These are phyloP conservation scores for Dendronephthya gigantea DNA, from an alignment of 64 coral and sea anemone species.

Conservation along the genomic window DNA sequence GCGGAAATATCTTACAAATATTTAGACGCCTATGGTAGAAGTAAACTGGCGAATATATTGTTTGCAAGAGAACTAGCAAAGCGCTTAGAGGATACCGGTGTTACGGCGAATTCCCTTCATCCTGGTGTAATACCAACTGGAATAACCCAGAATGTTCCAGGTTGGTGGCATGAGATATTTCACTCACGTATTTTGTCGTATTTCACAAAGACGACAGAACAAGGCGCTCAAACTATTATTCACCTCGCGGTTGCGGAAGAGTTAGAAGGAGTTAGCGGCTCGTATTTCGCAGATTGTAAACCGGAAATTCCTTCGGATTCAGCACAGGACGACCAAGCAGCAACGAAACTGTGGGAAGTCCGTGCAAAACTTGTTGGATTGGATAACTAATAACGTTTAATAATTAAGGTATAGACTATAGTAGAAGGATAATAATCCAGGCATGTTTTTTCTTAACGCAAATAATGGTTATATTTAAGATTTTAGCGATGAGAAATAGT, in stretches of 20 bases:
- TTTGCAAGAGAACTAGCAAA: constrained; percentile 69
- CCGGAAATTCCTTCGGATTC: constrained; percentile 25
- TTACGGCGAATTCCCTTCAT: constrained; percentile 66
- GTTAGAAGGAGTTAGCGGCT: constrained; percentile 39
- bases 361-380: constrained; percentile 52
- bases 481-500: too few species aligned
- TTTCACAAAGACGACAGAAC: constrained; percentile 35
- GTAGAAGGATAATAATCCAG: too few species aligned
- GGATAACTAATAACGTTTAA: too few species aligned
- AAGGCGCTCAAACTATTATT: constrained; percentile 79
- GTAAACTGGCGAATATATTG: constrained; percentile 53
- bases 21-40: background rate
- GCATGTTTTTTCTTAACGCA: too few species aligned
- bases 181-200: constrained; percentile 31
- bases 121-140: constrained; percentile 56
- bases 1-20: background rate
- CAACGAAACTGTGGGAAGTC: constrained; percentile 62
- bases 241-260: constrained; percentile 75
- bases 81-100: constrained; percentile 48
- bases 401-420: too few species aligned
- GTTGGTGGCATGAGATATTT: background rate
- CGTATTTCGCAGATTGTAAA: constrained; percentile 73
- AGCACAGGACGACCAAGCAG: constrained; percentile 47
- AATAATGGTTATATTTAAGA: too few species aligned
- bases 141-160: constrained; percentile 34